Conservation (phyloP, 2,797 vertebrate species). For the Chiroxiphia lanceolata region DNA sequence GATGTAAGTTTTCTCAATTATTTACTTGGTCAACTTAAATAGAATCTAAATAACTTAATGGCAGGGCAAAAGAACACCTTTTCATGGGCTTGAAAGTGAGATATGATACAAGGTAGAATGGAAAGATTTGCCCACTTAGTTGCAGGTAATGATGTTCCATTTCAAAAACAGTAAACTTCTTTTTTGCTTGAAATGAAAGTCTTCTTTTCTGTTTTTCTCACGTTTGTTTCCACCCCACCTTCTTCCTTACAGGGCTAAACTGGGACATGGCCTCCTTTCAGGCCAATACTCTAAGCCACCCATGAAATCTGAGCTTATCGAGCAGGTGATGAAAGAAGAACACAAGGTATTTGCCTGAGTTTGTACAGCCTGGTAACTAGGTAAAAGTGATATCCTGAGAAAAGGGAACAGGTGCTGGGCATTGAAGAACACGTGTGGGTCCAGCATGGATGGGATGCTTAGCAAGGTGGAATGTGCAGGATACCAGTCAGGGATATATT, state of each 20-base stretch:
- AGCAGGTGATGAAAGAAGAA: constrained; percentile 99
- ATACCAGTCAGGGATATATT: constrained; percentile 42
- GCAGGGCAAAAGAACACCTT: background rate
- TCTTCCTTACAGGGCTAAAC: constrained; percentile 87
- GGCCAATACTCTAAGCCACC: constrained; percentile 97
- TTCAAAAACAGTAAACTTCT: background rate
- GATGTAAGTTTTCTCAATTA: constrained; percentile 84
- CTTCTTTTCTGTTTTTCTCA: background rate
- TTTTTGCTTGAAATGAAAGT: background rate
- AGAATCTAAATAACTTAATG: background rate
- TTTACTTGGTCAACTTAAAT: background rate
- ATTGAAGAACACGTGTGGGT: background rate
- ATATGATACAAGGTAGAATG: background rate
- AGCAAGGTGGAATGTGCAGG: constrained; percentile 24
- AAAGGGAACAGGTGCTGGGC: constrained; percentile 37
- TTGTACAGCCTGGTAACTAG: constrained; percentile 2
- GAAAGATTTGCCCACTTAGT: background rate
- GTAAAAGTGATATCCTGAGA: constrained; percentile 46
- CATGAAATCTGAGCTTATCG: constrained; percentile 97
- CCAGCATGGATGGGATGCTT: background rate
- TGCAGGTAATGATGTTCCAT: background rate
- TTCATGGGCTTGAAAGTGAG: background rate
- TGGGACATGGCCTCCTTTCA: constrained; percentile 96
- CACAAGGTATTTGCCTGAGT: constrained; percentile 90
- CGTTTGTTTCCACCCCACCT: background rate